Conservation (phyloP, 2,888 invertebrate species). For the Vandiemenella viatica region DNA sequence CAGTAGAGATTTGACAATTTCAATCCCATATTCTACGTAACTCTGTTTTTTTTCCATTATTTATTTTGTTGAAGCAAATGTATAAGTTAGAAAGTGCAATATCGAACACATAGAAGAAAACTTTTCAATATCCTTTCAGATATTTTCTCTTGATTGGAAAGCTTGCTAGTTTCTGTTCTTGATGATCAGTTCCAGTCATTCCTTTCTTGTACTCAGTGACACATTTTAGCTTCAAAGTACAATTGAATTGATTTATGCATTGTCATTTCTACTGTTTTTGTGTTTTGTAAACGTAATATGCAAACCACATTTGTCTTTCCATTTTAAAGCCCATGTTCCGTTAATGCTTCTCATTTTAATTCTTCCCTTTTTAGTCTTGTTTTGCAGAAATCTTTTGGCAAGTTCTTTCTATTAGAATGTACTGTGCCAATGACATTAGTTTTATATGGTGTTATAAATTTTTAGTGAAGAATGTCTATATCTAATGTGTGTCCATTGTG, state of each 20-base stretch:
- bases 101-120: background rate
- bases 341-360: background rate
- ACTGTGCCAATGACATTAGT: background rate
- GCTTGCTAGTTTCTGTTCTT: background rate
- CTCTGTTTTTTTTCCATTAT: no score
- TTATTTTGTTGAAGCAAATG: no score
- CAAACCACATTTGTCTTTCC: background rate
- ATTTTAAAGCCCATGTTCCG: background rate
- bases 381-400: background rate
- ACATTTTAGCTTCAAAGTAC: background rate
- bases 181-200: background rate
- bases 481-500: background rate
- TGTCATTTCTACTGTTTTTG: background rate
- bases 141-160: background rate
- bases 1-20: no score
- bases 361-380: no score
- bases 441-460: background rate
- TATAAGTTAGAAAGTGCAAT: background rate
- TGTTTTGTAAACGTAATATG: no score
- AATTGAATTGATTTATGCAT: background rate
- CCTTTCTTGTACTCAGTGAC: background rate
- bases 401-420: background rate
- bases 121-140: background rate
- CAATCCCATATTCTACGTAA: background rate
- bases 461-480: background rate